Conservation (phyloP, 2,113 vertebrate genomes). For the Trematomus loennbergii region DNA sequence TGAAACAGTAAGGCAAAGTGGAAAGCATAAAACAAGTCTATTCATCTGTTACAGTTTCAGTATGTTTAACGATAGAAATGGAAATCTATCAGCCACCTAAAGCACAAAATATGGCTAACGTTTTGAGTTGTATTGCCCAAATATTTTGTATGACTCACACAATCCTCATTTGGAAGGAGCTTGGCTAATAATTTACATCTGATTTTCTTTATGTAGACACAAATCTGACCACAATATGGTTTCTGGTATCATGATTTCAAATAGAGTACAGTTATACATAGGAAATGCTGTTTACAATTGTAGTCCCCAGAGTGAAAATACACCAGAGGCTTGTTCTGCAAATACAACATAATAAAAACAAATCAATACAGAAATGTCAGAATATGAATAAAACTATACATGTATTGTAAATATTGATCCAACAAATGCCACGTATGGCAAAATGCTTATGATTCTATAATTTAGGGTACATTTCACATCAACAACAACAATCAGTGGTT, state of each 20-base stretch:
- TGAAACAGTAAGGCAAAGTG: background rate
- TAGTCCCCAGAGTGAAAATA: background rate
- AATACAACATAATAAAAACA: background rate
- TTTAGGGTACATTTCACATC: too few relatives aligned
- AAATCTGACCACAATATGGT: background rate
- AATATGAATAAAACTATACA: conserved; percentile 1
- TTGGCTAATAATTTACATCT: background rate
- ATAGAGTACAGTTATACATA: background rate
- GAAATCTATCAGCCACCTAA: conserved; percentile 23
- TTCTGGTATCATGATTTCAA: background rate
- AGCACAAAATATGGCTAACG: background rate
- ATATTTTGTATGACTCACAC: background rate
- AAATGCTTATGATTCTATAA: too few relatives aligned
- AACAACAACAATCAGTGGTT: too few relatives aligned
- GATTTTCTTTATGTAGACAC: background rate
- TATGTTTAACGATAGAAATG: conserved; percentile 6
- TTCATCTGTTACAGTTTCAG: background rate
- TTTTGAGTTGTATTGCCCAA: background rate
- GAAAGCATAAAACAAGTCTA: background rate
- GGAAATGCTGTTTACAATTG: conserved; percentile 2
- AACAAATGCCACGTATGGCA: background rate
- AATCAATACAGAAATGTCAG: background rate
- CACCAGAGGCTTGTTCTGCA: background rate
- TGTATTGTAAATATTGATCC: background rate
- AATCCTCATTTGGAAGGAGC: background rate